Evolutionary conservation across 2,113 vertebrate species (phyloP).

Genomic region (Panthera uncia): DNA sequence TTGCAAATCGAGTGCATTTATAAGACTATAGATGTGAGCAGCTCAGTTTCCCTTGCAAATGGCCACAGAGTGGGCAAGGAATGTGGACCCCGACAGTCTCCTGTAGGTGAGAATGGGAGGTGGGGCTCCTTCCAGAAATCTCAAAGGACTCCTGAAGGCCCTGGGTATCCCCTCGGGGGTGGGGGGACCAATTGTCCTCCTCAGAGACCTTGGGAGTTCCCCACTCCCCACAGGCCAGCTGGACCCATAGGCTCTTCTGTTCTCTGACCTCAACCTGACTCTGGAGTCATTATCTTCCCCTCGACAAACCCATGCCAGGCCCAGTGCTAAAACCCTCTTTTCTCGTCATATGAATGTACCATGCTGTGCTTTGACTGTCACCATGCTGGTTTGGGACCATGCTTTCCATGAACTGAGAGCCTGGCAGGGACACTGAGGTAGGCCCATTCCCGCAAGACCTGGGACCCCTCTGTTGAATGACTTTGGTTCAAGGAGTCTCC

Average conservation of each 20-base stretch:
- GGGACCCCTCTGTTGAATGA: not conserved
- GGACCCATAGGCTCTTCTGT: not conserved
- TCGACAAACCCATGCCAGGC: fast-evolving
- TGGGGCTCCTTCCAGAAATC: not conserved
- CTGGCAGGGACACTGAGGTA: not conserved
- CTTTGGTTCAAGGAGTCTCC: not conserved
- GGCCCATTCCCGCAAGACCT: not conserved
- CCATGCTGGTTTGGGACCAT: not conserved
- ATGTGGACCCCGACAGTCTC: not conserved
- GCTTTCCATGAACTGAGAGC: not conserved
- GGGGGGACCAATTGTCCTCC: too few relatives aligned
- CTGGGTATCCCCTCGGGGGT: too few relatives aligned
- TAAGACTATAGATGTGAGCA: not conserved
- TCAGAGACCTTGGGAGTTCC: not conserved
- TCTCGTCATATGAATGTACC: not conserved
- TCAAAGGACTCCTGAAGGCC: not conserved
- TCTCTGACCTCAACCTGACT: not conserved
- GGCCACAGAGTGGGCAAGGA: not conserved
- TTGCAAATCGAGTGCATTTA: not conserved
- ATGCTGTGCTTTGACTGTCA: not conserved
- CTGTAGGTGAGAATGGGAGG: not conserved
- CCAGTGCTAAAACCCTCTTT: not conserved
- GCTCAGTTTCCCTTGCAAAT: not conserved
- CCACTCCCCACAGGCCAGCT: too few relatives aligned
- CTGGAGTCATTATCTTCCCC: fast-evolving